Conservation (phyloP, 2,113 vertebrate genomes). For the Mus pahari region DNA sequence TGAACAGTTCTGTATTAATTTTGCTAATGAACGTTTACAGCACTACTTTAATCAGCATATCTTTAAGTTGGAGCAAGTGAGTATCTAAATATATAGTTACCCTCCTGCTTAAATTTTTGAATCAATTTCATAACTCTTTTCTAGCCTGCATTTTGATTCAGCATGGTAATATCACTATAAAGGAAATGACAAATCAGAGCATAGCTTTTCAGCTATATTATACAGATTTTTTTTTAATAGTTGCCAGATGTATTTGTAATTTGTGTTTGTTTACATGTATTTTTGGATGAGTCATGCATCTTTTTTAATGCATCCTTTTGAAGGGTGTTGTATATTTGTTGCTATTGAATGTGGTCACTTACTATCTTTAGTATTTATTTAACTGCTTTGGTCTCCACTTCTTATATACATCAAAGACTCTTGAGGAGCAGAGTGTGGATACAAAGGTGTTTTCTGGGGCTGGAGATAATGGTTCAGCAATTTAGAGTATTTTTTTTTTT, state of each 20-base stretch:
- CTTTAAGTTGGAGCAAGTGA: conserved; percentile 98
- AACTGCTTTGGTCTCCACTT: conserved; percentile 23
- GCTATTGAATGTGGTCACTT: neutral
- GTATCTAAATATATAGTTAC: conserved; percentile 51
- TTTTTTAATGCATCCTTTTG: neutral
- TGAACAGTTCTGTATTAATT: conserved; percentile 99
- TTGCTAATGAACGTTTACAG: conserved; percentile 98
- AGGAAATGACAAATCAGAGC: conserved; percentile 21
- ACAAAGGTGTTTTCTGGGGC: neutral
- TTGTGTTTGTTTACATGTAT: neutral
- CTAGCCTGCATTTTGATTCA: conserved; percentile 9
- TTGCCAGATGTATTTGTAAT: neutral
- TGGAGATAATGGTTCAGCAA: neutral
- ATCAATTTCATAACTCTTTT: conserved; percentile 31
- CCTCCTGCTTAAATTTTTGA: neutral
- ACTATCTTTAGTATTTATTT: conserved; percentile 1
- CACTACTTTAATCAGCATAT: conserved; percentile 99
- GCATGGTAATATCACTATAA: neutral
- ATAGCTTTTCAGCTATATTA: neutral
- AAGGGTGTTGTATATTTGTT: conserved; percentile 34
- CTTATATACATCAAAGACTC: conserved; percentile 7
- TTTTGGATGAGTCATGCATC: neutral
- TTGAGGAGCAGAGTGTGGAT: neutral
- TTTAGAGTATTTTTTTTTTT: neutral
- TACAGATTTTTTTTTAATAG: neutral